Evolutionary conservation across 2,888 invertebrate genomes (phyloP), one percentile per base, ranked within the genome.

Genomic region (Leucophora obtusa): DNA sequence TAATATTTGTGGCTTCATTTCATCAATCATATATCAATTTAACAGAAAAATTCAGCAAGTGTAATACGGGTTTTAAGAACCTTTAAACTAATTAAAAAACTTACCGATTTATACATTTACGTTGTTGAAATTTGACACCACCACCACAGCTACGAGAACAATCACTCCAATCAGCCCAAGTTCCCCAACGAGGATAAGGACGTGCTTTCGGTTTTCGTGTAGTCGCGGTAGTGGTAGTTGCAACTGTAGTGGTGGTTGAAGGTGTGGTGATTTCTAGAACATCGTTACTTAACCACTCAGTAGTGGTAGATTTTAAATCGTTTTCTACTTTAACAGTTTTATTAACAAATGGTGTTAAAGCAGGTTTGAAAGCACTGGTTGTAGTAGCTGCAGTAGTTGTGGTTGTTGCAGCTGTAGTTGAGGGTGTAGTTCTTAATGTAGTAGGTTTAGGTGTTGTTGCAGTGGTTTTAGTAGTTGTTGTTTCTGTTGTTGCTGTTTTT

Each of bases 61-160:
- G n/a, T n/a, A n/a, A n/a, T n/a, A n/a, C n/a, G n/a, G n/a, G n/a
- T n/a, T n/a, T n/a, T n/a, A n/a, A n/a, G n/a, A n/a, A n/a, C n/a
- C n/a, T n/a, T n/a, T n/a, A n/a, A n/a, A n/a, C n/a, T n/a, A 21
- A 21, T 21, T 21, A 21, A 21, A 21, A 21, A 21, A 86, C 87
- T 84, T 83, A 90, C 90, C 88, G 86, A 70, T 86, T 87, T 63
- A 90, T 86, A 78, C 90, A 90, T 83, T 89, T 89, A 62, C 90
- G 85, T 73, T 85, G 86, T 70, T 90, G 90, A 80, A 84, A 84
- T 82, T 84, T 86, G 4, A 97, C 93, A 0, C 97, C 97, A 11
- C 95, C 96, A 50, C 96, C 97, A 89, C 97, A 97, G 1, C 94
- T 93, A 24, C 96, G 92, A 3, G 96, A 95, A 86, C 97, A 97